Conservation (phyloP, 2,113 vertebrate species). For the Rhipidura dahli region DNA sequence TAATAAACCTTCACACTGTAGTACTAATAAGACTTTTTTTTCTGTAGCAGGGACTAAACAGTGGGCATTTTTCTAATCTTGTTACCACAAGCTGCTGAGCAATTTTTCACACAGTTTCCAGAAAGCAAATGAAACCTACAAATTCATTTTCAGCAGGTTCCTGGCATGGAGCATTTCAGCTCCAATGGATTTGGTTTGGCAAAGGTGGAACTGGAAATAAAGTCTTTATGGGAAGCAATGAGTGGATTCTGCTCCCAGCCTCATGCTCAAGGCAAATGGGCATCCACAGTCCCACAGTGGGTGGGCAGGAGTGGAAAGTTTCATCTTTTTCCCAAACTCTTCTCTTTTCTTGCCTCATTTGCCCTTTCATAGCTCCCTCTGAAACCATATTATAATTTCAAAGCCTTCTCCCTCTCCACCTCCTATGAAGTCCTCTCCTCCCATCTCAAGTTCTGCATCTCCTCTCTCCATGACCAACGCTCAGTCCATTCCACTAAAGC, state of each 20-base stretch:
- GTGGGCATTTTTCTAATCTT: background rate
- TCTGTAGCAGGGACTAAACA: background rate
- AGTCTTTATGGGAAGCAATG: fast-evolving
- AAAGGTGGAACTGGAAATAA: background rate
- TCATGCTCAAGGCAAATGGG: fast-evolving
- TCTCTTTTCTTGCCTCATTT: background rate
- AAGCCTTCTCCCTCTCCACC: background rate
- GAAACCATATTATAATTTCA: background rate
- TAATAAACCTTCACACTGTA: background rate
- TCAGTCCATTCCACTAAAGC: background rate
- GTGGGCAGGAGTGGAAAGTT: background rate
- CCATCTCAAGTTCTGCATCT: background rate
- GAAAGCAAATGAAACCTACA: background rate
- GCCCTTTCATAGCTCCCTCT: background rate
- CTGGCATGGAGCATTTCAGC: background rate
- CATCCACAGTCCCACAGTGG: fast-evolving
- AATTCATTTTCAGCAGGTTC: background rate
- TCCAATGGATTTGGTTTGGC: background rate
- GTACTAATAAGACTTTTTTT: background rate
- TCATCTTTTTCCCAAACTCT: background rate
- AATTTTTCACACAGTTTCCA: background rate
- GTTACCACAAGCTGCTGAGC: background rate
- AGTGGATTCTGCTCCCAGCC: background rate
- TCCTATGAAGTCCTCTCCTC: background rate
- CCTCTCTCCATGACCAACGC: background rate